Base-by-base conservation (phyloP, 2,797 vertebrate genomes). In the Thaleichthys pacificus region DNA sequence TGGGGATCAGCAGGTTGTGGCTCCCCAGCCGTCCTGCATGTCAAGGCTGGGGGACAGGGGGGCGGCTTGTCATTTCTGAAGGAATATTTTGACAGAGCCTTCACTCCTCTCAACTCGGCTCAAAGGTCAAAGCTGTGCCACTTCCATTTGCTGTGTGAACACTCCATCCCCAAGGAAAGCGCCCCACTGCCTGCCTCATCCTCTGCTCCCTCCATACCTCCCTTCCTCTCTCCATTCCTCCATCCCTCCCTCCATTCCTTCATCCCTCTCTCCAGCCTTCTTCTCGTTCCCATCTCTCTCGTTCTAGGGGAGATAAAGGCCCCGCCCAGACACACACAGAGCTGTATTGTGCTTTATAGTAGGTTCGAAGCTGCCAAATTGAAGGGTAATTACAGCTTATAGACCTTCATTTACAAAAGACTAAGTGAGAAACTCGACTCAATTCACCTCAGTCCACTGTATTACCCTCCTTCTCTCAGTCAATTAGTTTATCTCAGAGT, bases 61-160 rank as follows among this genome's bases (percentile, higher is more conserved):
- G 90, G 89, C 89, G 89, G 91, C 92, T 92, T 93, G 91, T 93
- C 92, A 92, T 94, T 92, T 93, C 90, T 93, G 88, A 91, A 91
- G 91, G 90, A 91, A 91, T 90, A 91, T 92, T 93, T 92, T 94
- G 91, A 93, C 92, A 93, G 92, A 82, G 86, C 85, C 86, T 90
- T 89, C 88, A 87, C 87, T 92, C 62, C 32, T 86, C 85, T 82
- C 76, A 83, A 86, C 77, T 84, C 74, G 32, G 89, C 89, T 90
- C 90, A 92, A 91, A 93, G 92, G 92, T 93, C 92, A 92, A 85
- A 91, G 85, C 85, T 79, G 83, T 90, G 91, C 88, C 88, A 91
- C 91, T 92, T 92, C 89, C 88, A 91, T 92, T 93, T 93, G 90
- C 89, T 91, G 88, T 87, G 88, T 86, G 89, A 89, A 89, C 90